phyloP scores from a whole-genome alignment of 2,888 invertebrate species.

The Noctua janthina region DNA sequence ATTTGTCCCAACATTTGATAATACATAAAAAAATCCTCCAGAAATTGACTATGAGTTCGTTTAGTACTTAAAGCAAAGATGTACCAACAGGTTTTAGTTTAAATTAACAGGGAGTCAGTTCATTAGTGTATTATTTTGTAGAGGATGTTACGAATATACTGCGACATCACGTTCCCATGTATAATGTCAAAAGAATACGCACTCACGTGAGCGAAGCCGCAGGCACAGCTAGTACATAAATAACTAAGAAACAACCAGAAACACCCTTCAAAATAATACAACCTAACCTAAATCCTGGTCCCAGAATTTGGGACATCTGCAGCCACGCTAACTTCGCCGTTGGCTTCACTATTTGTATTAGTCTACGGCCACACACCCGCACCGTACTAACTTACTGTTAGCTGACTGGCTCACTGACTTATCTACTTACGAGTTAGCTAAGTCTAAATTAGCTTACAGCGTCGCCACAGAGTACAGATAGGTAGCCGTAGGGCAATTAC shows the following conservation, averaged over 20 bases:
- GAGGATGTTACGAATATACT: too few relatives aligned
- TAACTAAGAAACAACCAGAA: background rate
- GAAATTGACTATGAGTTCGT: too few relatives aligned
- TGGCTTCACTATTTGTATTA: constrained; percentile 63
- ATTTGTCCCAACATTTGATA: background rate
- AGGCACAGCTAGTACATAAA: background rate
- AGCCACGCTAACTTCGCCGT: constrained; percentile 46
- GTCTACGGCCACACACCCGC: constrained; percentile 56
- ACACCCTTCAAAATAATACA: constrained; percentile 2
- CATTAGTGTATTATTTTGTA: too few relatives aligned
- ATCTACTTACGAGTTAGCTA: constrained; percentile 66
- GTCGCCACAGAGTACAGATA: constrained; percentile 45
- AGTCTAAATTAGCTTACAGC: constrained; percentile 65
- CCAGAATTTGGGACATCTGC: constrained; percentile 51
- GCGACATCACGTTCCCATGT: too few relatives aligned
- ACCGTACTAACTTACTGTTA: constrained; percentile 61
- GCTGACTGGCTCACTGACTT: constrained; percentile 66
- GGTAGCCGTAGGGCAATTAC: constrained; percentile 34
- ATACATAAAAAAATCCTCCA: background rate
- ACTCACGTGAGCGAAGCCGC: too few relatives aligned
- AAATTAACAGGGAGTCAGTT: too few relatives aligned
- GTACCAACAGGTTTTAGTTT: too few relatives aligned
- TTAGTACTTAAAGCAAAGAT: too few relatives aligned
- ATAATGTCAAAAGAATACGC: too few relatives aligned
- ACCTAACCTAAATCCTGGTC: constrained; percentile 15